A percentile compares a stretch with the other conserved stretches of the same genome.
phyloP scores from a whole-genome alignment of 2,888 invertebrate species.

The Leuctra nigra region DNA sequence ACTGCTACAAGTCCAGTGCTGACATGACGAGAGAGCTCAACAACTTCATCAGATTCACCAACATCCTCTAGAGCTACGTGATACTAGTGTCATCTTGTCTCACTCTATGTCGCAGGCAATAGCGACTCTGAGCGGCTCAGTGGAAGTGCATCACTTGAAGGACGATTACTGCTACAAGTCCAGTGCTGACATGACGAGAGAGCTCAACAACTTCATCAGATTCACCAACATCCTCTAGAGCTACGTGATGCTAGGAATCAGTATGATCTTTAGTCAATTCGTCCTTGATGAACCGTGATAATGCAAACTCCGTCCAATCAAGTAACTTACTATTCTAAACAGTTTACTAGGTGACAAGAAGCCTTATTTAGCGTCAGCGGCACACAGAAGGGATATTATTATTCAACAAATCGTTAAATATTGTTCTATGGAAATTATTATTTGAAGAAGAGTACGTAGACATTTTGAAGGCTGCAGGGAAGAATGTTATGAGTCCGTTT shows the following conservation, averaged over 20 bases:
- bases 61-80: background rate
- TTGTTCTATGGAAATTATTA: too few relatives aligned
- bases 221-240: constrained; percentile 7
- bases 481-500: too few relatives aligned
- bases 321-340: too few relatives aligned
- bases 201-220: constrained; percentile 40
- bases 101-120: constrained; percentile 40
- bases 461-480: too few relatives aligned
- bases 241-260: background rate
- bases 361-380: too few relatives aligned
- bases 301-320: too few relatives aligned
- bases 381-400: too few relatives aligned
- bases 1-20: constrained; percentile 38
- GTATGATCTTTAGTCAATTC: too few relatives aligned
- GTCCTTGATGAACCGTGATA: too few relatives aligned
- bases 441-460: too few relatives aligned
- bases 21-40: constrained; percentile 40
- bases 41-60: constrained; percentile 35
- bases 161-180: constrained; percentile 40
- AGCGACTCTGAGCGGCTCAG: constrained; percentile 40
- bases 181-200: constrained; percentile 38
- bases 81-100: background rate
- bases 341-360: too few relatives aligned
- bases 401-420: too few relatives aligned
- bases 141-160: constrained; percentile 44